phyloP scores from a whole-genome alignment of 2,113 vertebrate genomes.

The Forbesichthys agassizii region DNA sequence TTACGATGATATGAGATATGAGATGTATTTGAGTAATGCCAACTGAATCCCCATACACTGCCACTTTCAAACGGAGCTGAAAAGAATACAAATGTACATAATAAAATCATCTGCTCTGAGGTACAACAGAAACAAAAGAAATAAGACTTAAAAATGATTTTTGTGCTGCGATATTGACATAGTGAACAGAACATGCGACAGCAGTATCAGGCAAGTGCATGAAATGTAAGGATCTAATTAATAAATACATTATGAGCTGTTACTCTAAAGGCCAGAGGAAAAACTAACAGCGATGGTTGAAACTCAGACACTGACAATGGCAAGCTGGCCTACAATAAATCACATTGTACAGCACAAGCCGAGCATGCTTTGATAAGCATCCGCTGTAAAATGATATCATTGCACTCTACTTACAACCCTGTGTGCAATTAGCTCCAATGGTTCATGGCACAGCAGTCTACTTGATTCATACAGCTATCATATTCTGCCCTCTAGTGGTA shows the following conservation, averaged over 20 bases:
- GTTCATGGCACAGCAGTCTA: too few relatives aligned
- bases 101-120: too few relatives aligned
- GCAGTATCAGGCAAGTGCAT: slow-evolving; percentile 16
- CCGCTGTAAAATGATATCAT: slow-evolving; percentile 10
- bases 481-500: slow-evolving; percentile 64
- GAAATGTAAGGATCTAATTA: background rate
- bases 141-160: background rate
- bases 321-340: background rate
- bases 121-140: background rate
- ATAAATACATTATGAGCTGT: background rate
- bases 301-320: background rate
- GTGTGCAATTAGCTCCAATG: background rate
- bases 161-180: slow-evolving; percentile 39
- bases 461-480: slow-evolving; percentile 12
- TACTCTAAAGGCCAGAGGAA: background rate
- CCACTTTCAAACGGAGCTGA: too few relatives aligned
- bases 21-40: too few relatives aligned
- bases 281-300: background rate
- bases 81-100: too few relatives aligned
- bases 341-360: background rate
- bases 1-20: too few relatives aligned
- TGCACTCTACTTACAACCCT: slow-evolving; percentile 31
- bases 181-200: background rate
- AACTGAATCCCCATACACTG: too few relatives aligned
- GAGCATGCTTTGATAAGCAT: background rate